Conservation (phyloP, 1,140 invertebrate species). For the Dinothrombium tinctorium region DNA sequence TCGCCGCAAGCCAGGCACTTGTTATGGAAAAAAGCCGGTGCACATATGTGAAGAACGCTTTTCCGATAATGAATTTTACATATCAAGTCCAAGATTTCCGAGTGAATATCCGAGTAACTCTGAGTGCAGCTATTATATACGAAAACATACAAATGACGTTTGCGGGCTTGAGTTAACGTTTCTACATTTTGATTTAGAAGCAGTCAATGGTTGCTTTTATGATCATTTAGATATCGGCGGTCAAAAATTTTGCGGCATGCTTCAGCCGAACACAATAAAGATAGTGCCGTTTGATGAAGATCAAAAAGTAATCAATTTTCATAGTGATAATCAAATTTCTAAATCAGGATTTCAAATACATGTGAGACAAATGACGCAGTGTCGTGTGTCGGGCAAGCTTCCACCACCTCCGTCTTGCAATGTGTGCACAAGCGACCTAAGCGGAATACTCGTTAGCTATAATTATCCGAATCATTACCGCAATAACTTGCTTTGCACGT, state of each 20-base stretch:
- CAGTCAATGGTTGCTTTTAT: conserved; percentile 14
- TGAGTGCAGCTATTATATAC: conserved; percentile 12
- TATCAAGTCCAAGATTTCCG: conserved; percentile 13
- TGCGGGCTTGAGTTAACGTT: conserved; percentile 17
- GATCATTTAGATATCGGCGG: conserved; percentile 17
- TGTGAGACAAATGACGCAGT: conserved; percentile 13
- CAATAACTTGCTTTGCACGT: conserved; percentile 10
- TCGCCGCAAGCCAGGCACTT: conserved; percentile 1
- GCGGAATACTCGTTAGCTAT: conserved; percentile 4
- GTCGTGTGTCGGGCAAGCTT: conserved; percentile 7
- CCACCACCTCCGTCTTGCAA: conserved; percentile 4
- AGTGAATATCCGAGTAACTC: conserved; percentile 10
- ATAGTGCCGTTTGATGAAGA: conserved; percentile 9
- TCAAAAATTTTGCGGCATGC: conserved; percentile 15
- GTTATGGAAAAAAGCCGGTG: neutral
- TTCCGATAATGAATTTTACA: conserved; percentile 9
- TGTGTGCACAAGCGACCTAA: conserved; percentile 2
- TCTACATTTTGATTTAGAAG: conserved; percentile 16
- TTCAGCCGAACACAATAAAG: conserved; percentile 14
- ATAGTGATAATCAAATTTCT: conserved; percentile 13
- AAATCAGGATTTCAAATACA: conserved; percentile 15
- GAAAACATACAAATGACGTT: conserved; percentile 8
- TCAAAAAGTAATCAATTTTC: conserved; percentile 14
- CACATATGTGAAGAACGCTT: conserved; percentile 6
- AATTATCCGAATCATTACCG: conserved; percentile 10